These are phyloP conservation scores for Danionella dracula DNA, from an alignment of 2,797 vertebrate species.

Conservation along the genomic window DNA sequence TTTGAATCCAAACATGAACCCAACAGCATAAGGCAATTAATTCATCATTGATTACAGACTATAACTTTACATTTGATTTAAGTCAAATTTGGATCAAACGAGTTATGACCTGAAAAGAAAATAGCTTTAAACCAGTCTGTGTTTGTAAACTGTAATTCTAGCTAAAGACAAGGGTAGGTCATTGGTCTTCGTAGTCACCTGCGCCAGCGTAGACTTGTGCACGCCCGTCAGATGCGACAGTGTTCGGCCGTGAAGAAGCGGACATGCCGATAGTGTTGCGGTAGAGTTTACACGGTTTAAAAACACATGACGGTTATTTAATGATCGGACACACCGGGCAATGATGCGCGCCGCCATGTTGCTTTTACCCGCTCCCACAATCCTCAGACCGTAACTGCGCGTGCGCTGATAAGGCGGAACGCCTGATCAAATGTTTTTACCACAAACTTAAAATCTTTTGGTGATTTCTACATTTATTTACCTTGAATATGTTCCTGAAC, in stretches of 20 bases:
- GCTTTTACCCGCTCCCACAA: conserved; percentile 53
- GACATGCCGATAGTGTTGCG: background rate
- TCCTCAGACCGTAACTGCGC: conserved; percentile 32
- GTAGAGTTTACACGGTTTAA: background rate
- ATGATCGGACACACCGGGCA: conserved; percentile 58
- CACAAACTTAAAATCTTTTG: no score
- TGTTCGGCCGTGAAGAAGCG: background rate
- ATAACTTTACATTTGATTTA: no score
- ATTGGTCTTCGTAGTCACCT: conserved; percentile 23
- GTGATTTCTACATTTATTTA: no score
- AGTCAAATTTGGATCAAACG: no score
- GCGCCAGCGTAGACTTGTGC: background rate
- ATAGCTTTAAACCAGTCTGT: no score
- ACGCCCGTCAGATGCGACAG: background rate
- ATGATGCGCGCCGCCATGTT: conserved; percentile 76
- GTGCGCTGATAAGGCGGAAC: background rate
- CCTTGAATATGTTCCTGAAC: no score
- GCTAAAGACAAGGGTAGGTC: conserved; percentile 27
- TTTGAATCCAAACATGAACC: no score
- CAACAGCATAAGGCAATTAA: no score
- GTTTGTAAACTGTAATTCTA: background rate
- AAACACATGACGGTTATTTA: conserved; percentile 32
- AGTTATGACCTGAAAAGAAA: no score
- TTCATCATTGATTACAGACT: no score
- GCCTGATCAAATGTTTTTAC: no score